These are phyloP conservation scores for Dryomyza anilis DNA, from an alignment of 2,888 invertebrate species.

Conservation along the genomic window DNA sequence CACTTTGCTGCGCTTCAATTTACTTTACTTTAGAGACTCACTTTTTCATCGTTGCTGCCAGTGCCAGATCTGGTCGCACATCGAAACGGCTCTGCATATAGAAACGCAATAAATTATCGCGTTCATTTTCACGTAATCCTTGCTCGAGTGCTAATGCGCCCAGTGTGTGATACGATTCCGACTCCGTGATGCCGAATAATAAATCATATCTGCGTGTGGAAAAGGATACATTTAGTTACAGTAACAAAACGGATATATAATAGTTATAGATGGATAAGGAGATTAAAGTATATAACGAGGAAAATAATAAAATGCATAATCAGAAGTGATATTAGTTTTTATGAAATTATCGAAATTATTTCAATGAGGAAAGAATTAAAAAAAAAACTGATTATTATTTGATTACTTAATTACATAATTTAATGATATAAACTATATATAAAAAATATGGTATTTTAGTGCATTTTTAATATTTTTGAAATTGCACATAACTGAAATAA, in stretches of 20 bases:
- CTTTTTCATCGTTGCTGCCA: constrained; percentile 70
- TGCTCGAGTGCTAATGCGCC: constrained; percentile 71
- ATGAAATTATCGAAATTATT: no score
- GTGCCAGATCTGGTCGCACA: constrained; percentile 72
- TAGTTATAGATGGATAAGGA: no score
- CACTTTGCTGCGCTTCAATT: neutral
- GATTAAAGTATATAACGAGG: neutral
- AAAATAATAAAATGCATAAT: neutral
- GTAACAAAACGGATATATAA: no score
- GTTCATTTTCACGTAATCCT: constrained; percentile 76
- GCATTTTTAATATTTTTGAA: no score
- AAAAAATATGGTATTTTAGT: no score
- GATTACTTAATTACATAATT: no score
- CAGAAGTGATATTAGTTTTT: neutral
- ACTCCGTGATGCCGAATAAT: constrained; percentile 83
- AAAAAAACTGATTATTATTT: no score
- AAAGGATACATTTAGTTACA: no score
- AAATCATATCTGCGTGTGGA: constrained; percentile 90
- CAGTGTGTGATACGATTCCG: constrained; percentile 79
- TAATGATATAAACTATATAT: no score
- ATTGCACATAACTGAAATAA: no score
- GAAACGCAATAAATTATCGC: constrained; percentile 76
- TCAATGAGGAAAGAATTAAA: neutral
- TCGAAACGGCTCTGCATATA: constrained; percentile 80
- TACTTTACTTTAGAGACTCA: no score